phyloP scores from a whole-genome alignment of 2,797 vertebrate genomes.

The Onychomys torridus region DNA sequence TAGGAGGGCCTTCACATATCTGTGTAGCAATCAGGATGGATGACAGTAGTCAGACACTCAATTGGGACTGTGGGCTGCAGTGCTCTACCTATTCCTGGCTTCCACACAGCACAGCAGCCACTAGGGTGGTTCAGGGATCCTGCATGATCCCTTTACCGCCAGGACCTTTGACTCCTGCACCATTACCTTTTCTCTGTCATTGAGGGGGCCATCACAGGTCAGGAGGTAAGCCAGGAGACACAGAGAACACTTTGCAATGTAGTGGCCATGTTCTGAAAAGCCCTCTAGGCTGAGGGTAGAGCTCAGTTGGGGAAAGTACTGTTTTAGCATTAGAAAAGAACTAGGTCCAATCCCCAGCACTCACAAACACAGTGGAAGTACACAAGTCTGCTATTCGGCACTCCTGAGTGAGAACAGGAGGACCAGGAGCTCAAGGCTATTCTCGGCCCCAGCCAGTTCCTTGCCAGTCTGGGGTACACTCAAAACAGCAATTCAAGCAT shows the following conservation, averaged over 20 bases:
- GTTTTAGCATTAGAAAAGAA: not conserved
- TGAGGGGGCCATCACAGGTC: not conserved
- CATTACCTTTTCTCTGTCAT: not conserved
- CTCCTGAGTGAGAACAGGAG: not conserved
- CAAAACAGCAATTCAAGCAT: not conserved
- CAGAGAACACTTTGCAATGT: not conserved
- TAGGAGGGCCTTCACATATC: not conserved
- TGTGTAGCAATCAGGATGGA: not conserved
- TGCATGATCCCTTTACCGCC: no score
- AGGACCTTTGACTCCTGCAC: not conserved
- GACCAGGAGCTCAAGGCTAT: not conserved
- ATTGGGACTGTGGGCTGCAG: not conserved
- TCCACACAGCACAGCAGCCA: not conserved
- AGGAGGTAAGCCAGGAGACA: not conserved
- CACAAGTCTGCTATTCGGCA: not conserved
- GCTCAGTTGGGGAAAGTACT: not conserved
- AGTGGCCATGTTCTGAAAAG: not conserved
- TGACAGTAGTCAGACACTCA: not conserved
- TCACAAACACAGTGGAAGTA: no score
- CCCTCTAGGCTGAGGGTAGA: not conserved
- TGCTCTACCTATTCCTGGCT: not conserved
- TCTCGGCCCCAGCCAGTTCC: not conserved
- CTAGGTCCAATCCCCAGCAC: not conserved
- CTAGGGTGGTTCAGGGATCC: not conserved
- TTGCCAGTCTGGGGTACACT: not conserved